Base-by-base conservation (phyloP, 2,113 vertebrate genomes). In the Eulacestoma nigropectus region DNA sequence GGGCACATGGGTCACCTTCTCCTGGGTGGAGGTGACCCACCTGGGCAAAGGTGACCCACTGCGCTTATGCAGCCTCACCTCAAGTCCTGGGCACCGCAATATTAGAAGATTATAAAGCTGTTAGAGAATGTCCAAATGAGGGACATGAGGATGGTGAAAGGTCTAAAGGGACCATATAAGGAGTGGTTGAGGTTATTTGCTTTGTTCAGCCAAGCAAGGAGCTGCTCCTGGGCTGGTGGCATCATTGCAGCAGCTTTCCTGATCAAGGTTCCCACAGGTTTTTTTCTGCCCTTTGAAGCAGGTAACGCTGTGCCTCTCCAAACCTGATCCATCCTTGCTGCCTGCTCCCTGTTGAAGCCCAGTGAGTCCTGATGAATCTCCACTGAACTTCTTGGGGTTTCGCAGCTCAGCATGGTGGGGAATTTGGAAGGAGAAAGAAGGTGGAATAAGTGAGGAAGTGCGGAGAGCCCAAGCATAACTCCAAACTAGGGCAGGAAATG, bases 401-500 rank as follows among this genome's bases (percentile, higher is more conserved):
- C 23, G 41, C 63, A 60, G n/a, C 12, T 65, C 2, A 2, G 15
- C 1, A 5, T 39, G 73, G 32, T 1, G 1, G 70, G 46, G 86
- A 47, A 16, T 59, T 50, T 65, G 79, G 64, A 72, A 77, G 63
- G 52, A 76, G 64, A 86, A 52, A 52, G 78, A 74, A 81, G 83
- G 79, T 63, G 78, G 46, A 59, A 84, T 47, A 64, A 73, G 52
- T 0, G 3, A n/a, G 73, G 62, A 91, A 76, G 47, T 17, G 32
- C 0, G 1, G 91, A 26, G 16, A 78, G 89, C 60, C 44, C 16
- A 2, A 90, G 86, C 32, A 1, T 68, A 75, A 39, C 56, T 75
- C 93, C 94, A 95, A 97, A 95, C 89, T 91, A 92, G 93, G 95
- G 93, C 77, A 95, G 89, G 89, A 87, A 92, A 79, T 1, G 57